These are phyloP conservation scores for Macrochelys suwanniensis DNA, from an alignment of 2,797 vertebrate genomes.

Conservation along the genomic window DNA sequence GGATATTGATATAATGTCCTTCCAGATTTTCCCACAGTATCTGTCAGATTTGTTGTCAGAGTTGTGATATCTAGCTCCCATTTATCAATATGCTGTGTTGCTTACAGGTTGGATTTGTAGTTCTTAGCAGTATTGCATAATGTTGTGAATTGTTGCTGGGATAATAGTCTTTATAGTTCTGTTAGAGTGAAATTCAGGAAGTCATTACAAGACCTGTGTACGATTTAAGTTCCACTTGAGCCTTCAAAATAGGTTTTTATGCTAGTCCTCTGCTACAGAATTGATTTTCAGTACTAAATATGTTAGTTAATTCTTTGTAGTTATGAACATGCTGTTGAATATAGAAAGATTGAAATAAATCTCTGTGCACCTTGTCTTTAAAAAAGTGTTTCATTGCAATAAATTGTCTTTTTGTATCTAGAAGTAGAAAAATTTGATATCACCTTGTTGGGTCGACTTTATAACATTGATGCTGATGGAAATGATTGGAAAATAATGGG, in stretches of 20 bases:
- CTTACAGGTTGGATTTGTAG: not conserved
- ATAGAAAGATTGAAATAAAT: not conserved
- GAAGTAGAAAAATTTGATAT: not conserved
- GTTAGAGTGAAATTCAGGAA: not conserved
- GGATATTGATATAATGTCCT: slow-evolving; percentile 11
- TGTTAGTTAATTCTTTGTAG: not conserved
- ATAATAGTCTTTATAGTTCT: not conserved
- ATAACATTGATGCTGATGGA: not conserved
- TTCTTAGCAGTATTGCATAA: slow-evolving; percentile 10
- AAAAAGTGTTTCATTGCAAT: not conserved
- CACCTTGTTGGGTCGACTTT: fast-evolving
- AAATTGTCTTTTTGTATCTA: not conserved
- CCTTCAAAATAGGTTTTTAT: not conserved
- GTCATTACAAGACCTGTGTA: not conserved
- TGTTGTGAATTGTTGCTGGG: slow-evolving; percentile 5
- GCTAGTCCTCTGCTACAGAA: not conserved
- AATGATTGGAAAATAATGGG: not conserved
- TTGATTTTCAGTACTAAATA: not conserved
- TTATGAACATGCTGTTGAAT: not conserved
- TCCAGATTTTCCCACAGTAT: not conserved
- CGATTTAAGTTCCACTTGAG: not conserved
- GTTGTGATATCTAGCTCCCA: not conserved
- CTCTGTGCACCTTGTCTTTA: not conserved
- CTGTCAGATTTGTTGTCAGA: slow-evolving; percentile 3
- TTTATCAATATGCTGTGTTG: not conserved